Evolutionary conservation across 1,140 invertebrate genomes (phyloP), one percentile per base, ranked within the genome.

Genomic region (Heliothis subflexa): DNA sequence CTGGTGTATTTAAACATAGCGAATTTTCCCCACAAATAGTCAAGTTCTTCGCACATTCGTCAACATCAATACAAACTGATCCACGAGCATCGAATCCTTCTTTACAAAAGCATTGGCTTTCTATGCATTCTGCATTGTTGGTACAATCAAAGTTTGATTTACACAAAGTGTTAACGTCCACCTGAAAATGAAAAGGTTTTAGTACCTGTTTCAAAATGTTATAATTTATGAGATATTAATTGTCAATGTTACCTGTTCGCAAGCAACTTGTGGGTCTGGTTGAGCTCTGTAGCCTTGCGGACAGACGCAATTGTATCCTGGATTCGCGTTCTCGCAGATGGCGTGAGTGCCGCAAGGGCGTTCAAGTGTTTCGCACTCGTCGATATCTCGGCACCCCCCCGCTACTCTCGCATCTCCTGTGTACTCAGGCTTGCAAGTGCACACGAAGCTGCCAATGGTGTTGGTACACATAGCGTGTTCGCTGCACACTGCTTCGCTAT

Each of bases 81-180:
- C 97, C 97, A 64, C 96, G 96, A 1, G 98, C 96, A 81, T 97
- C 96, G 91, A 99, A 99, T 13, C 98, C 98, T 83, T 97, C 96
- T 88, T 97, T 97, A 87, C 99, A 99, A 93, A 98, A 98, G 92
- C 99, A 99, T 88, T 98, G 97, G 70, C 96, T 96, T 86, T 98
- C 97, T 50, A 97, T 96, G 86, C 98, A 99, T 91, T 98, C 97
- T 0, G 98, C 98, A 91, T 99, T 98, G 90, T 98, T 98, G 16
- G 98, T 98, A 88, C 98, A 99, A 86, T 99, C 98, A 85, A 98
- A 98, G 86, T 98, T 98, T 4, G 96, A 96, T 95, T 97, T 97
- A 86, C 98, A 99, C n/a, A 97, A 92, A 10, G 97, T 97, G 71
- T 97, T 97, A 3, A 98, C 98, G 83, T 98, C 97, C 54, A 97